Evolutionary conservation across 2,888 invertebrate genomes (phyloP), one percentile per base, ranked within the genome.

Genomic region (Sinelater perroti): DNA sequence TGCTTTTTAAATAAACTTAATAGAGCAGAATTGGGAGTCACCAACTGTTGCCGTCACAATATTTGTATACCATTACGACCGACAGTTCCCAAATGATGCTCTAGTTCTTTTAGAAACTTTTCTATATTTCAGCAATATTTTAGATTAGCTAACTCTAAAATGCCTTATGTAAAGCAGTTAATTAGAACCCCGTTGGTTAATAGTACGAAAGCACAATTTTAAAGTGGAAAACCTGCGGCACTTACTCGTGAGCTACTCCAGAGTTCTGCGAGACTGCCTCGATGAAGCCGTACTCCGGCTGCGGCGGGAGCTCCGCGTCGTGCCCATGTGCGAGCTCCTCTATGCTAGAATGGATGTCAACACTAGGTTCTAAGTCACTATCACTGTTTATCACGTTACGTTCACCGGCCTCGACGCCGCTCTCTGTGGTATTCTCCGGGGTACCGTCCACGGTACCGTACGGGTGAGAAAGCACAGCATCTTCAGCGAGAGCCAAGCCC

Each of bases 401-500:
- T 30, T 55, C 38, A 59, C 44, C 3, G 47, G 46, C 30, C 28
- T 58, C 35, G 62, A 56, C 40, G 55, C 46, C 47, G 57, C 47
- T 46, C 20, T 17, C 21, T 35, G 53, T 45, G 21, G n/a, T 42
- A 46, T 56, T 62, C n/a, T 62, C 58, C 17, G 57, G 44, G 16
- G 33, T 16, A 14, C 11, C 21, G 10, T 26, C 20, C 18, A 52
- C 36, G 10, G 49, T 50, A 45, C 44, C 45, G 7, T 20, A 28
- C 26, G 52, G 26, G 1, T 36, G 11, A 20, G 54, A 11, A 20
- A 24, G 26, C 5, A 49, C 24, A 66, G 65, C 67, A 40, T 78
- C 81, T 72, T 85, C 85, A 26, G 84, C 82, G 53, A 85, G 83
- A 70, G 84, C 84, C 71, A 85, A 78, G 64, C 85, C 75, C 75